A percentile compares a stretch with the other conserved stretches of the same genome.
phyloP scores from a whole-genome alignment of 2,797 vertebrate species.

The Lacerta viridis region DNA sequence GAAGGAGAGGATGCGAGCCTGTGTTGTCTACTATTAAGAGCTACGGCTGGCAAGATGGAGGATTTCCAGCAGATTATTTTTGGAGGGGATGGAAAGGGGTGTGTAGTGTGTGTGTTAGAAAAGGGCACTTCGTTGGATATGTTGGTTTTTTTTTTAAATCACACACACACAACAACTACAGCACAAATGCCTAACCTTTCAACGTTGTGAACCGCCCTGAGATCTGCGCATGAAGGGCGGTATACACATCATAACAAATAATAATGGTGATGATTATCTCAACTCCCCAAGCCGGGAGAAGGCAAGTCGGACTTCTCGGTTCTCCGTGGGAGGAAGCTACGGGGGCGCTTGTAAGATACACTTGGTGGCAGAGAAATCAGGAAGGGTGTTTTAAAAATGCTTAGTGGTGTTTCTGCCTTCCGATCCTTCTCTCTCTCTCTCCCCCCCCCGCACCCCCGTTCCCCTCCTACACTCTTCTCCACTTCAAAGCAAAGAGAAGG shows the following conservation, averaged over 20 bases:
- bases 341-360: not conserved
- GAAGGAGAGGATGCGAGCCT: not conserved
- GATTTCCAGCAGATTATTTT: not conserved
- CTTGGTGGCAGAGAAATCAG: not conserved
- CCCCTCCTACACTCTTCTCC: too few relatives aligned
- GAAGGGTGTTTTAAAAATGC: not conserved
- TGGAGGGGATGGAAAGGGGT: not conserved
- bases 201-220: too few relatives aligned
- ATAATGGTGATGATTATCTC: too few relatives aligned
- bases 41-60: slow-evolving; percentile 6
- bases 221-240: too few relatives aligned
- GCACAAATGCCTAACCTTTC: too few relatives aligned
- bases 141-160: too few relatives aligned
- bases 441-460: not conserved
- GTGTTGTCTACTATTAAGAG: too few relatives aligned
- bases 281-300: not conserved
- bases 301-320: not conserved
- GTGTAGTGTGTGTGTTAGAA: not conserved
- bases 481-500: too few relatives aligned
- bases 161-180: too few relatives aligned
- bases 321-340: too few relatives aligned
- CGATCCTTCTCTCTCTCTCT: not conserved
- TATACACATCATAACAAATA: too few relatives aligned
- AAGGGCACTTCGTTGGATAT: not conserved
- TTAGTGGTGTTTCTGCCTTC: not conserved